Evolutionary conservation across 2,888 invertebrate genomes (phyloP), one percentile per base, ranked within the genome.

Genomic region (Archips xylosteana): DNA sequence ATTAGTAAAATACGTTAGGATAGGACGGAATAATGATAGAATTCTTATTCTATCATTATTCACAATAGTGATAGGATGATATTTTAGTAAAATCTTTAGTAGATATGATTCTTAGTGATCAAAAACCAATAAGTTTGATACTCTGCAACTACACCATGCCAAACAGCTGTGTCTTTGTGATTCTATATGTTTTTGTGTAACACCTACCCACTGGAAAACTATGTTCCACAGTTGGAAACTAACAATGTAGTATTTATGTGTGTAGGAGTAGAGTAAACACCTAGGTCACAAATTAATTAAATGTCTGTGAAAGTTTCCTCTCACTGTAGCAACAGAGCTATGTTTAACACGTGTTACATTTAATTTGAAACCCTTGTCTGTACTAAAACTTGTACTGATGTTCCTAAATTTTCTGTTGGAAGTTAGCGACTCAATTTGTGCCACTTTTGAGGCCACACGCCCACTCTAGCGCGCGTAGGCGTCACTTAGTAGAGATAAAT

Each of bases 381-480:
- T 54, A 54, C 54, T 54, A 54, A 47, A 63, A 63, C 45, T 63
- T 63, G 47, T 36, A 36, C n/a, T 36, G 36, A 59, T 59, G 36
- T 60, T 63, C 42, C 63, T 13, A 34, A 63, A 63, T 32, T 63
- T 63, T 63, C 32, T 47, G 47, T 63, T 62, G 34, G 13, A 63
- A 63, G 63, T 63, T 32, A 32, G 63, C 63, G 13, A 63, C 45
- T 63, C 32, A 32, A 32, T 57, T 47, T 34, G 47, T 63, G 8
- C 60, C 23, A 34, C 47, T 63, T 63, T 32, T 45, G 32, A 34
- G 47, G 47, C 32, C 45, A n/a, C 32, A 45, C 62, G 42, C 63
- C 63, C 47, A 47, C 23, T 15, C 62, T 1, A 34, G 23, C 36
- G 6, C 0, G 63, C 32, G 63, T 13, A 13, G 63, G 63, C 63